These are phyloP conservation scores for Nerophis lumbriciformis DNA, from an alignment of 2,113 vertebrate genomes.

Conservation along the genomic window DNA sequence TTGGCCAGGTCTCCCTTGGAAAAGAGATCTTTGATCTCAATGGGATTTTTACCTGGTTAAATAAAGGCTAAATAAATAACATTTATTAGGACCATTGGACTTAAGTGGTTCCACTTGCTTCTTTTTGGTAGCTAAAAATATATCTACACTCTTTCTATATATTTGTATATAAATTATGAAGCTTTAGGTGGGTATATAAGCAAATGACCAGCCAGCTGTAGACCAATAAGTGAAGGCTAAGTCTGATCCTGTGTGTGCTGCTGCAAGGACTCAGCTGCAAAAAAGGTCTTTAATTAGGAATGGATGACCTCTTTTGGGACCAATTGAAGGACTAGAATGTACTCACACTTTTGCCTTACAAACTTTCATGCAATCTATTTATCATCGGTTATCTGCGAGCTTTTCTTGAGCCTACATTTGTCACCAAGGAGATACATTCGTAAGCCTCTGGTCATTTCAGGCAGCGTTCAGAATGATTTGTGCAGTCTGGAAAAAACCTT, in stretches of 20 bases:
- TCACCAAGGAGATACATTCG: slow-evolving; percentile 22
- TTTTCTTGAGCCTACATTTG: slow-evolving; percentile 9
- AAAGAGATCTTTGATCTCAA: too few species aligned
- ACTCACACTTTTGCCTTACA: slow-evolving; percentile 21
- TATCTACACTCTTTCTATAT: too few species aligned
- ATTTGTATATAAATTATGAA: too few species aligned
- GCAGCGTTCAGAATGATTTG: slow-evolving; percentile 23
- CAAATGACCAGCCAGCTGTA: not conserved
- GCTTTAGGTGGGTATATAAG: too few species aligned
- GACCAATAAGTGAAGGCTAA: not conserved
- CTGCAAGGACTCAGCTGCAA: slow-evolving; percentile 51
- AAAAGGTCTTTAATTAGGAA: slow-evolving; percentile 56
- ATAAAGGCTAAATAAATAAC: too few species aligned
- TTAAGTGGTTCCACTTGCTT: too few species aligned
- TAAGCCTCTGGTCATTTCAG: slow-evolving; percentile 4
- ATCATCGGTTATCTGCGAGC: not conserved
- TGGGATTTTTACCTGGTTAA: too few species aligned
- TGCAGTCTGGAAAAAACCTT: slow-evolving; percentile 19
- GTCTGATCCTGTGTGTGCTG: not conserved
- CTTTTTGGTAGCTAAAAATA: too few species aligned
- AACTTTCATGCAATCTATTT: slow-evolving; percentile 2
- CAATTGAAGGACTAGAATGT: slow-evolving; percentile 29
- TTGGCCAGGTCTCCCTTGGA: too few species aligned
- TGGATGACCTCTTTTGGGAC: slow-evolving; percentile 46
- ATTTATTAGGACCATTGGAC: too few species aligned